Conservation (phyloP, 1,140 invertebrate genomes). For the Varroa destructor region DNA sequence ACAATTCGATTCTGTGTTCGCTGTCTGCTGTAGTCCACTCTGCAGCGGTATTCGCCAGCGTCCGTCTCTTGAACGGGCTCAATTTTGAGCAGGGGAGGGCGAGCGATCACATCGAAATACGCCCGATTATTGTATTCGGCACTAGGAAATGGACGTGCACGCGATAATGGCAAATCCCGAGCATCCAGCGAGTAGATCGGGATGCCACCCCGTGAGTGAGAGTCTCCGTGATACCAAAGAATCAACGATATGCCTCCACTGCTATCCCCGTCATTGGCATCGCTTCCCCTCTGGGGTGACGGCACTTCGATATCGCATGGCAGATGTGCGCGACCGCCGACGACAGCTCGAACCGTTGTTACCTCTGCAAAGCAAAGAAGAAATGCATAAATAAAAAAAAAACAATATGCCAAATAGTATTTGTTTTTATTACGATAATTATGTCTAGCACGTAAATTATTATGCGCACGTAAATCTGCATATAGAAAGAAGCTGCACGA, state of each 20-base stretch:
- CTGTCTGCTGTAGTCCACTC: conserved; percentile 62
- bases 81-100: conserved; percentile 34
- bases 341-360: conserved; percentile 46
- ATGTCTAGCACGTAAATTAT: too few species aligned
- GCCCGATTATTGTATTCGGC: conserved; percentile 25
- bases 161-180: conserved; percentile 31
- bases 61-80: conserved; percentile 34
- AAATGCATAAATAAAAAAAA: background rate
- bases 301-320: conserved; percentile 67
- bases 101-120: conserved; percentile 20
- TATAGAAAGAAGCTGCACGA: too few species aligned
- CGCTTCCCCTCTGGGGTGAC: conserved; percentile 38
- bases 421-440: too few species aligned
- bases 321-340: conserved; percentile 57
- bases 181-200: conserved; percentile 37
- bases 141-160: conserved; percentile 34
- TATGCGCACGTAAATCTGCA: too few species aligned
- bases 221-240: conserved; percentile 63
- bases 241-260: conserved; percentile 53
- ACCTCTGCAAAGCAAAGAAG: conserved; percentile 1
- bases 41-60: conserved; percentile 36
- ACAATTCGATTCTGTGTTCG: conserved; percentile 65
- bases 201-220: conserved; percentile 29
- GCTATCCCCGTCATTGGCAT: conserved; percentile 44
- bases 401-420: too few species aligned